phyloP scores from a whole-genome alignment of 2,113 vertebrate species.

The Promerops cafer region DNA sequence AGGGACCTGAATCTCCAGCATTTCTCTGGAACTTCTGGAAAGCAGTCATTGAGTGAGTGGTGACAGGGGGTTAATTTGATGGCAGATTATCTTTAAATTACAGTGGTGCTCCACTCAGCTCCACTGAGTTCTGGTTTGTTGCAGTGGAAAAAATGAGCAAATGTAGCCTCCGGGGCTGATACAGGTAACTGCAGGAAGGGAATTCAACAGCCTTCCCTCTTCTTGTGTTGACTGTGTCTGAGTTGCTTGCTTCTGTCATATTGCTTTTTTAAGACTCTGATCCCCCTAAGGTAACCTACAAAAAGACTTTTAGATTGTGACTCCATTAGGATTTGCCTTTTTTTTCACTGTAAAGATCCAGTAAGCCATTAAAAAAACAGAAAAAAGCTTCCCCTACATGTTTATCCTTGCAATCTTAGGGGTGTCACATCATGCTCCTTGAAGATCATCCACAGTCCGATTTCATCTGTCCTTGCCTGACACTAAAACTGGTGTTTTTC shows the following conservation, averaged over 20 bases:
- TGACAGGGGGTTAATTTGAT: neutral
- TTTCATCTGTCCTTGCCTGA: neutral
- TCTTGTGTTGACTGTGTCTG: neutral
- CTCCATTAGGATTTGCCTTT: neutral
- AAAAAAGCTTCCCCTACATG: neutral
- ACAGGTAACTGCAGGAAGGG: neutral
- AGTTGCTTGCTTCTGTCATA: neutral
- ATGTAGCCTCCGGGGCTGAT: neutral
- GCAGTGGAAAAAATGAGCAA: neutral
- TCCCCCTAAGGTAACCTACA: neutral
- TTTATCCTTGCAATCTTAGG: neutral
- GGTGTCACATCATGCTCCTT: neutral
- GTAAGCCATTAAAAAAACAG: neutral
- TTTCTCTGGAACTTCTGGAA: neutral
- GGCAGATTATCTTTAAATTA: neutral
- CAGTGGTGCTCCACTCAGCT: neutral
- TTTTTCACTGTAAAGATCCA: neutral
- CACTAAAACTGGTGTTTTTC: neutral
- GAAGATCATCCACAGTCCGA: neutral
- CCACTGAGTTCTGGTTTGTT: neutral
- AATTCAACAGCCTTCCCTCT: neutral
- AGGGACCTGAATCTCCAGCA: rapidly evolving
- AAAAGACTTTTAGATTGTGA: neutral
- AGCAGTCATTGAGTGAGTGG: neutral
- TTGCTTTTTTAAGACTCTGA: neutral